These are phyloP conservation scores for Phortica okadai DNA, from an alignment of 2,888 invertebrate species.

Conservation along the genomic window DNA sequence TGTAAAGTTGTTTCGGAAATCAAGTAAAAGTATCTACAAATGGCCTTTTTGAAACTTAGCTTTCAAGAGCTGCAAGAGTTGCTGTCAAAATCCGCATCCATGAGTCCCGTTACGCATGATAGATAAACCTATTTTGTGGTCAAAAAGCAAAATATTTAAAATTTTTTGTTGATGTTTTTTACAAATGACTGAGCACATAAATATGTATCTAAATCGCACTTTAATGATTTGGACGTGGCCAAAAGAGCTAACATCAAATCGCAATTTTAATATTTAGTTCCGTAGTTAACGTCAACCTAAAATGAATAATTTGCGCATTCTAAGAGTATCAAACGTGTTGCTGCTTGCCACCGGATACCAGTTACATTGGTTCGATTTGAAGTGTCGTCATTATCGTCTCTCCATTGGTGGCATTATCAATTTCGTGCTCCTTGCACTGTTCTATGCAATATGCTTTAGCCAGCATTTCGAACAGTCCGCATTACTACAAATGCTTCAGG, in stretches of 20 bases:
- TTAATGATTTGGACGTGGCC: slow-evolving; percentile 42
- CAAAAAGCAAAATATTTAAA: too few relatives aligned
- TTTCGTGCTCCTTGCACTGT: slow-evolving; percentile 49
- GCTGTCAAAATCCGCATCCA: too few relatives aligned
- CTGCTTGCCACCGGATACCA: slow-evolving; percentile 58
- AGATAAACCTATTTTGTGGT: too few relatives aligned
- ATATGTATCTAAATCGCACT: slow-evolving; percentile 28
- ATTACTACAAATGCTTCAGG: slow-evolving; percentile 56
- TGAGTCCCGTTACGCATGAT: too few relatives aligned
- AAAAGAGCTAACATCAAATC: slow-evolving; percentile 22
- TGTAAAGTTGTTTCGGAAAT: too few relatives aligned
- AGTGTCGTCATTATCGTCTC: slow-evolving; percentile 49
- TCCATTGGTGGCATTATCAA: slow-evolving; percentile 49
- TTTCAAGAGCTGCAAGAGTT: too few relatives aligned
- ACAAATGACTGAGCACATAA: too few relatives aligned
- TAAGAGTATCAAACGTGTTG: slow-evolving; percentile 54
- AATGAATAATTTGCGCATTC: slow-evolving; percentile 60
- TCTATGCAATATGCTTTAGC: slow-evolving; percentile 60
- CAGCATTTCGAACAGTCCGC: slow-evolving; percentile 65
- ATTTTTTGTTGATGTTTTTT: too few relatives aligned
- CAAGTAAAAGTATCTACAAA: too few relatives aligned
- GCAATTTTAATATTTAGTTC: slow-evolving; percentile 20
- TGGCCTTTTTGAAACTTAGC: too few relatives aligned
- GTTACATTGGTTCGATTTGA: slow-evolving; percentile 52
- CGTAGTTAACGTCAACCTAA: slow-evolving; percentile 9